Evolutionary conservation across 1,140 invertebrate genomes (phyloP), one percentile per base, ranked within the genome.

Genomic region (Sitophilus oryzae): DNA sequence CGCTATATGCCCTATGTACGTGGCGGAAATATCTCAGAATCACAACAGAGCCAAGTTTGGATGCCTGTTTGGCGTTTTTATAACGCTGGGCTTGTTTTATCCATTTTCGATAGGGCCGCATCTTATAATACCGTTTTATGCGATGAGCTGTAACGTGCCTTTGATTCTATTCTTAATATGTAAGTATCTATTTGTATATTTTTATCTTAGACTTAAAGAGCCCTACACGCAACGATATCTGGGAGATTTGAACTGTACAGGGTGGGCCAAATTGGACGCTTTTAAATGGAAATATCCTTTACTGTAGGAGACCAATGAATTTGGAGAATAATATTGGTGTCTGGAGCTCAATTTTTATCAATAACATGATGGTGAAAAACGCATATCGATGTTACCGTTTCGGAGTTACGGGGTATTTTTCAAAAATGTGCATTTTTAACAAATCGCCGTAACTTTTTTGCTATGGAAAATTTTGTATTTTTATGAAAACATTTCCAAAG

Each of bases 21-120:
- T 78, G 1, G 72, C 72, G 11, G 77, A 78, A 61, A 74, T 78
- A 2, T 66, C 74, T 0, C 70, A 76, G 56, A 59, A 60, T 34
- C 23, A 47, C 14, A 54, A 60, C 22, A 57, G 66, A 47, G 66
- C 64, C 10, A 54, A 50, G 44, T 51, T 60, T 43, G 63, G 66
- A 11, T 51, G 43, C 11, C 41, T 61, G 1, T 59, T 66, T 49
- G 59, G 64, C 47, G 49, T 61, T 58, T 66, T 61, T 25, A 50
- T 67, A 4, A 56, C 56, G 2, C 44, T 58, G 3, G 66, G 66
- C 22, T 23, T 64, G 8, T 46, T 66, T 6, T 38, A 53, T 8
- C 67, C 77, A 0, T 87, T 84, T 60, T 46, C 71, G 0, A 66
- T 84, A 22, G 85, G 85, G 2, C 72, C 81, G 3, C 77, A 73